These are phyloP conservation scores for Anolis apletophallus DNA, from an alignment of 2,797 vertebrate species.

Conservation along the genomic window DNA sequence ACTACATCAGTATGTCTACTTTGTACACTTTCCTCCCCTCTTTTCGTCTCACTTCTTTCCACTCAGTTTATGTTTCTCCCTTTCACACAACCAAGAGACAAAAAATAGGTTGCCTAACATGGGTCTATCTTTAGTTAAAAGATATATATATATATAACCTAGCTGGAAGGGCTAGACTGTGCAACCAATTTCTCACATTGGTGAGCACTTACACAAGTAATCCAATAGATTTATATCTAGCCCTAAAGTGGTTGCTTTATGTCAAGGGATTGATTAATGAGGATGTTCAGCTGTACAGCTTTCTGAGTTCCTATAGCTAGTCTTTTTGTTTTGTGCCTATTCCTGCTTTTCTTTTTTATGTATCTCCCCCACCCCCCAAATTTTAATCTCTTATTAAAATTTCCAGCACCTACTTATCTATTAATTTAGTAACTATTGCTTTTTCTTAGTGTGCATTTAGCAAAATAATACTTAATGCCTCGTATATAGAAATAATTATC, in stretches of 20 bases:
- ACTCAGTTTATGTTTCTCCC: too few species aligned
- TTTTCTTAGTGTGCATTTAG: neutral
- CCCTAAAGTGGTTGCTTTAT: conserved; percentile 41
- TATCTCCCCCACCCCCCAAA: too few species aligned
- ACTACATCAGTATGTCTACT: too few species aligned
- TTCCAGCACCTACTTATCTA: neutral
- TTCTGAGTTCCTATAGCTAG: conserved; percentile 15
- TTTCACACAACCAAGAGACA: conserved; percentile 9
- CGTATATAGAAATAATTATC: neutral
- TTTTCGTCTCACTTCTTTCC: too few species aligned
- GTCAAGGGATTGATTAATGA: conserved; percentile 38
- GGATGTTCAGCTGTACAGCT: conserved; percentile 17
- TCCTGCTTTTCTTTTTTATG: neutral
- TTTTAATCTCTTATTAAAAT: neutral
- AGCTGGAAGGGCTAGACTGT: conserved; percentile 35
- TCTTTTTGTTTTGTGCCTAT: conserved; percentile 10
- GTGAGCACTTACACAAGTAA: conserved; percentile 48
- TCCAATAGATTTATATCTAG: conserved; percentile 45
- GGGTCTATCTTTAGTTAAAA: conserved; percentile 33
- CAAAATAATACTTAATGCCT: neutral
- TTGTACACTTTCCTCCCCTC: too few species aligned
- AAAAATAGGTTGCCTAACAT: conserved; percentile 3
- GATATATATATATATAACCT: conserved; percentile 34
- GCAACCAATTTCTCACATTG: conserved; percentile 49
- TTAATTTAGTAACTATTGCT: neutral